Evolutionary conservation across 1,140 invertebrate genomes (phyloP), one percentile per base, ranked within the genome.

Genomic region (Paramacrobiotus metropolitanus): DNA sequence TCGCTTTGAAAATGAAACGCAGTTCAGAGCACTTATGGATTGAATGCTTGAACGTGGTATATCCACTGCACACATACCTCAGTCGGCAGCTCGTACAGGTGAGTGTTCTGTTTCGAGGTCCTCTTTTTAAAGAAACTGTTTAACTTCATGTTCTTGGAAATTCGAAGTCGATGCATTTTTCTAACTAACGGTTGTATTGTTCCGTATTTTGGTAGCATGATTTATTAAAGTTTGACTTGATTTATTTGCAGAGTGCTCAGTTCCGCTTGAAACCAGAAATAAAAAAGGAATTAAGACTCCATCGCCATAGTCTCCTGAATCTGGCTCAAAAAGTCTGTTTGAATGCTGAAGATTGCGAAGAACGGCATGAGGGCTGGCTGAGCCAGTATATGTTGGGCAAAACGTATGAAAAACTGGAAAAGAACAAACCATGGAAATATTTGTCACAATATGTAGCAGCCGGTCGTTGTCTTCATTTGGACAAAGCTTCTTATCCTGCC

Each of bases 371-470:
- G 24, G 9, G 4, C 24, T 95, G 90, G 90, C 74, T 91, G 18
- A 81, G 85, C 68, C 84, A 87, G 68, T 93, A 92, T 68, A 90
- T 93, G 83, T 74, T 92, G 24, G 89, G 85, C 0, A 94, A 95
- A 79, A 83, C 91, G 55, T 77, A 81, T 0, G 86, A 91, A 70
- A 92, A 91, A 69, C n/a, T 34, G 63, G 69, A 70, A 78, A 79
- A 62, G 80, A 81, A 62, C 62, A 79, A 82, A 64, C 76, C 82
- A 81, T 84, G 0, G 75, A 77, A n/a, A 71, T 88, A 83, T 72
- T 72, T 92, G 21, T 76, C 82, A 64, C 82, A 86, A 74, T 93
- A 90, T 69, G 73, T 83, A 76, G 80, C 86, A 21, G 30, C 59
- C 28, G 79, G 80, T 28, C 77, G 81, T 68, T 79, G 82, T 70